Evolutionary conservation across 2,888 invertebrate genomes (phyloP), one percentile per base, ranked within the genome.

Genomic region (Melinaea marsaeus): DNA sequence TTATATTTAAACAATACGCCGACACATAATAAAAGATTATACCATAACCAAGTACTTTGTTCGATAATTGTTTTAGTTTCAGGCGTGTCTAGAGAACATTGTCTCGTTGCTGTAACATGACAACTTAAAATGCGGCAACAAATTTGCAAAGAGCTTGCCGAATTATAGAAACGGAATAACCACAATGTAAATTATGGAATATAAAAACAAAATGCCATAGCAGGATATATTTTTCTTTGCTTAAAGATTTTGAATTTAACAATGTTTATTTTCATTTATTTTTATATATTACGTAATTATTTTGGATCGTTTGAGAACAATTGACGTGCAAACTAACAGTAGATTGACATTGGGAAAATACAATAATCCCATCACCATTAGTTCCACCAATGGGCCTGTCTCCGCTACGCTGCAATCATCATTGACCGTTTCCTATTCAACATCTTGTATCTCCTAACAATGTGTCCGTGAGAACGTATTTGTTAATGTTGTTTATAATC

Each of bases 391-490:
- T 83, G 76, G 71, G 69, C 64, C 64, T 72, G 67, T 71, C 73
- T 71, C 72, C 66, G 66, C 70, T 74, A 67, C 71, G 71, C 69
- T 70, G 77, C 72, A 83, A 82, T 83, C 85, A 84, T 80, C 82
- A 80, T 81, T 81, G 81, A 78, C 77, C 75, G 79, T 76, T 85
- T 86, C 86, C 86, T 83, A 78, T 78, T 76, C 71, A 71, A 73
- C 71, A 75, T 74, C 74, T 72, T 74, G 69, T 71, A 71, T 71
- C 65, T 63, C 57, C 71, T 72, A 74, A 78, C 80, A 83, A 80
- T 81, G 74, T 78, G 78, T 83, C 81, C 85, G 84, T 87, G 87
- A 80, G 87, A 87, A 86, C 73, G 75, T 74, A 79, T 72, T 69
- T 69, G 61, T 70, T 70, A 67, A 67, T 65, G 66, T 64, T 65